phyloP scores from a whole-genome alignment of 1,140 invertebrate species.

The Lasaia peninsularis region DNA sequence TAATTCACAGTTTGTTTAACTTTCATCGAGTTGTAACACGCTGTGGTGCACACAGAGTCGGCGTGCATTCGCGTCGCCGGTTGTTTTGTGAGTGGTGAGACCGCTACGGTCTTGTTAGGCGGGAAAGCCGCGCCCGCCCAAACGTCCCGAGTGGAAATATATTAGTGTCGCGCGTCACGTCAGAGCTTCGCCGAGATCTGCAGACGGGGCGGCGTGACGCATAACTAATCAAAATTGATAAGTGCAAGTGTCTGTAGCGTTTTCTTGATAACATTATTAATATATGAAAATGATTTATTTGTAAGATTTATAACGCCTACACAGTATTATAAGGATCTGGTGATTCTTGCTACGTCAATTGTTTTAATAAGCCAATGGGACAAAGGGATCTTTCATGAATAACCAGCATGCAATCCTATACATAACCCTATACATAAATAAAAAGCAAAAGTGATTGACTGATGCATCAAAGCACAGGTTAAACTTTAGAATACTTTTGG shows the following conservation, averaged over 20 bases:
- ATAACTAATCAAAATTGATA: neutral
- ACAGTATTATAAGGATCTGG: no score
- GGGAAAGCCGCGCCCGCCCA: conserved; percentile 57
- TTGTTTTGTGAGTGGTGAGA: conserved; percentile 39
- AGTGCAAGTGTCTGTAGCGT: neutral
- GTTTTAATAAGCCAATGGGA: no score
- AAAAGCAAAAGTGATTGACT: no score
- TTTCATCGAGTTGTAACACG: conserved; percentile 11
- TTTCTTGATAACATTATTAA: neutral
- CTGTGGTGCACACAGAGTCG: conserved; percentile 12
- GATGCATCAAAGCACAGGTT: no score
- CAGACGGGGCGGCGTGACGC: conserved; percentile 14
- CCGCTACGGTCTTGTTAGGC: conserved; percentile 42
- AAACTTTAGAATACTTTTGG: no score
- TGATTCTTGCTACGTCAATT: no score
- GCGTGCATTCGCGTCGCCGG: conserved; percentile 46
- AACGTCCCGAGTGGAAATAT: conserved; percentile 20
- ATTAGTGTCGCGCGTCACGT: conserved; percentile 1
- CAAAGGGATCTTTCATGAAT: no score
- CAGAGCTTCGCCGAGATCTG: neutral
- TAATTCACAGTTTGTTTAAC: conserved; percentile 4
- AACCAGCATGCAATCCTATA: no score
- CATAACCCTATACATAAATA: no score
- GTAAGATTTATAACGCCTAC: neutral
- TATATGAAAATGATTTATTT: neutral